phyloP scores from a whole-genome alignment of 1,140 invertebrate species.

The Metaphire vulgaris region DNA sequence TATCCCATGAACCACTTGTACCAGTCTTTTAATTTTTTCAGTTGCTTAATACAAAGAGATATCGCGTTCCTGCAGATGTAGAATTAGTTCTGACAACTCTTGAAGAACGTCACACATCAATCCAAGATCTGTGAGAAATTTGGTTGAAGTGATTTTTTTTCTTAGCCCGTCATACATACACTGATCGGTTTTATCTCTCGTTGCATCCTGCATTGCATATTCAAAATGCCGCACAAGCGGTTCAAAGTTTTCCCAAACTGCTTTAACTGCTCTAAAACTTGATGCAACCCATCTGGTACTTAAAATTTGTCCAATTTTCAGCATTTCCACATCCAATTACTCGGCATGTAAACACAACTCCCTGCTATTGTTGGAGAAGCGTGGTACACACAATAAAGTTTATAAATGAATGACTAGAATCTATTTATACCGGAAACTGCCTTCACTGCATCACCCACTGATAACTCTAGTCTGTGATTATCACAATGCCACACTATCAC shows the following conservation, averaged over 20 bases:
- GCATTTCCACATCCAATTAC: not conserved
- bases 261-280: not conserved
- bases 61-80: not conserved
- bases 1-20: not conserved
- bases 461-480: conserved; percentile 10
- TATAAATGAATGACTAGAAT: conserved; percentile 2
- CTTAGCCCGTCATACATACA: not conserved
- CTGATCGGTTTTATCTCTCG: not conserved
- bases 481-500: conserved; percentile 5
- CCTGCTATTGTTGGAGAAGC: not conserved
- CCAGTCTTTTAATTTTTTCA: not conserved
- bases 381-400: not conserved
- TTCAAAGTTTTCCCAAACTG: not conserved
- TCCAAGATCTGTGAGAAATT: not conserved
- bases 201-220: not conserved
- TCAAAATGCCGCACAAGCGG: not conserved
- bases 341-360: not conserved
- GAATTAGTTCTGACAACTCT: not conserved
- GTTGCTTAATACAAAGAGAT: not conserved
- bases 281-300: conserved; percentile 1
- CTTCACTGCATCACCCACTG: not conserved
- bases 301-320: conserved; percentile 10
- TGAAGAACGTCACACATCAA: not conserved
- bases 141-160: not conserved
- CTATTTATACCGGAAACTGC: not conserved